Conservation (phyloP, 2,888 invertebrate genomes). For the Ariolimax columbianus region DNA sequence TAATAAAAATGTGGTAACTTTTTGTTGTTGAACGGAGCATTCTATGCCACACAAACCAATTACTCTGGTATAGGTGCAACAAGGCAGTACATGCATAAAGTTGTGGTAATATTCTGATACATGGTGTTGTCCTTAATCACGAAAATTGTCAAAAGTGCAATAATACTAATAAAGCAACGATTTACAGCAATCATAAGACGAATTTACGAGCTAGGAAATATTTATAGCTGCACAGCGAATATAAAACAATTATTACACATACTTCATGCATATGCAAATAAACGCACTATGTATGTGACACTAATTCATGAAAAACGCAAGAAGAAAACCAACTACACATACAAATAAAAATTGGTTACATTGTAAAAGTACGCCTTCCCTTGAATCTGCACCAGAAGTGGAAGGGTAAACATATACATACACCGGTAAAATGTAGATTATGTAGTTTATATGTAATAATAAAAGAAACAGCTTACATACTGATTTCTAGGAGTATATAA, state of each 20-base stretch:
- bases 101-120: not conserved
- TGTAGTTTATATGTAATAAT: not conserved
- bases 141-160: not conserved
- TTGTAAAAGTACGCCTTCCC: not conserved
- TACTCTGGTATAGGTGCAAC: too few relatives aligned
- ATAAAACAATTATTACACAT: too few relatives aligned
- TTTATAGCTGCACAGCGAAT: too few relatives aligned
- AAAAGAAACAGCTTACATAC: not conserved
- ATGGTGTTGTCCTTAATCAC: not conserved
- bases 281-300: too few relatives aligned
- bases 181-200: not conserved
- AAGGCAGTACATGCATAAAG: too few relatives aligned
- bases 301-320: too few relatives aligned
- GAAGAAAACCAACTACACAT: not conserved
- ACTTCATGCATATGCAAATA: too few relatives aligned
- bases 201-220: not conserved
- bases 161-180: not conserved
- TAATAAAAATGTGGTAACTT: too few relatives aligned
- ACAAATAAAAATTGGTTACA: not conserved
- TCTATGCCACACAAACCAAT: too few relatives aligned
- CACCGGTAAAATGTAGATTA: not conserved
- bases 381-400: not conserved
- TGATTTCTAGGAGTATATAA: slow-evolving; percentile 8
- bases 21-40: too few relatives aligned
- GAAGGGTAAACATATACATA: not conserved